Conservation (phyloP, 2,888 invertebrate genomes). For the Hirtodrosophila confusa region DNA sequence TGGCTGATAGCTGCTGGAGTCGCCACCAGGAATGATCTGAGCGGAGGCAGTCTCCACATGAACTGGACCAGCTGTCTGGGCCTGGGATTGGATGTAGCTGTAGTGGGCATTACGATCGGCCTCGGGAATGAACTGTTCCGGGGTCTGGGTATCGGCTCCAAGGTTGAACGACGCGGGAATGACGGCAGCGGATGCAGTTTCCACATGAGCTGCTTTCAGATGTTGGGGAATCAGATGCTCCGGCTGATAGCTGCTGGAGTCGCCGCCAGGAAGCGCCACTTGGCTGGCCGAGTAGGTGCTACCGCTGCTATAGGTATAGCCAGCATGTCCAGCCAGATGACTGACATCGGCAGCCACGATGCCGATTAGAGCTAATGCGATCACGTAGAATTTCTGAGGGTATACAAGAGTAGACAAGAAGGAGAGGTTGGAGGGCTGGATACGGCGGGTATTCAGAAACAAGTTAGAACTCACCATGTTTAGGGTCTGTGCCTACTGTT, state of each 20-base stretch:
- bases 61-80: constrained; percentile 5
- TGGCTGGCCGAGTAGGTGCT: constrained; percentile 14
- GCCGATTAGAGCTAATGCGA: constrained; percentile 60
- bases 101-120: constrained; percentile 27
- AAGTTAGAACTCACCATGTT: constrained; percentile 63
- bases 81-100: constrained; percentile 18
- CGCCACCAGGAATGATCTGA: constrained; percentile 17
- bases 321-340: constrained; percentile 52
- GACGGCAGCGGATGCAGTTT: not conserved
- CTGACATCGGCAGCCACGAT: constrained; percentile 73
- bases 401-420: not conserved
- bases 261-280: constrained; percentile 15
- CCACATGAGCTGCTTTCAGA: not conserved
- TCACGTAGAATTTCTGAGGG: constrained; percentile 61
- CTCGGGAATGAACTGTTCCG: constrained; percentile 36
- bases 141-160: constrained; percentile 38
- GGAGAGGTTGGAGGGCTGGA: not conserved
- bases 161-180: constrained; percentile 17
- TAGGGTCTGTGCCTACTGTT: constrained; percentile 34
- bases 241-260: constrained; percentile 44
- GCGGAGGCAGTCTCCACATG: not conserved
- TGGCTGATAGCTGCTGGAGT: constrained; percentile 38
- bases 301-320: constrained; percentile 28
- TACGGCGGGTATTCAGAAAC: too few relatives aligned
- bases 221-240: constrained; percentile 17